Evolutionary conservation across 2,888 invertebrate genomes (phyloP).

Genomic region (Arrhopalites spinosus): DNA sequence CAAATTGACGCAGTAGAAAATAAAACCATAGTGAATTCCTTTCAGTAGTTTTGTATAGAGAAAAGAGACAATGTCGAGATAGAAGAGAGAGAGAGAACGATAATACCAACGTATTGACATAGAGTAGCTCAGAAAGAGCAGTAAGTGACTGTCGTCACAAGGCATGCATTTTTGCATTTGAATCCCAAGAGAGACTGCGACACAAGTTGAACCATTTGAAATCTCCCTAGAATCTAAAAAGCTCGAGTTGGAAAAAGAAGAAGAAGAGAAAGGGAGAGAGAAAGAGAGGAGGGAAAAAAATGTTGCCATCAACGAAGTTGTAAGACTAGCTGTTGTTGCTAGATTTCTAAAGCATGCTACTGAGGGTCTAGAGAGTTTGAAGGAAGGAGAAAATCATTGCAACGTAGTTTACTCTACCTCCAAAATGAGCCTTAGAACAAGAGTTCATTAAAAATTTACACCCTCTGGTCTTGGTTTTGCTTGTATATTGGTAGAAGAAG

Average conservation of each 20-base stretch:
- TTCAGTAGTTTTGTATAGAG: background rate
- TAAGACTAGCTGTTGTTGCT: too few species aligned
- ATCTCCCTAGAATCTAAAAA: conserved; percentile 48
- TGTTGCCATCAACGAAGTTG: too few species aligned
- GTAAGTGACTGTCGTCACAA: conserved; percentile 9
- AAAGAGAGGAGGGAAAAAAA: too few species aligned
- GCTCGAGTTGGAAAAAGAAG: background rate
- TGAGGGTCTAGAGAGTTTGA: background rate
- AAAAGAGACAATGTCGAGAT: too few species aligned
- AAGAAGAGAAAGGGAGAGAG: background rate
- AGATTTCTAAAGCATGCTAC: too few species aligned
- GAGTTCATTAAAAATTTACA: conserved; percentile 15
- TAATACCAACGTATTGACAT: background rate
- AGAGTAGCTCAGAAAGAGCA: background rate
- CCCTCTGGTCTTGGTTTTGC: conserved; percentile 9
- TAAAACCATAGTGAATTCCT: background rate
- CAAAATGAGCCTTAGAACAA: conserved; percentile 5
- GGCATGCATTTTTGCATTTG: conserved; percentile 12
- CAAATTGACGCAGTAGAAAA: conserved; percentile 1
- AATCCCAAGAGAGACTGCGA: conserved; percentile 35
- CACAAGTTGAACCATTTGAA: conserved; percentile 45
- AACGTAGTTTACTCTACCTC: background rate
- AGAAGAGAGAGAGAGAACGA: background rate
- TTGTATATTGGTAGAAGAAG: background rate
- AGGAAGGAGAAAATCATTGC: background rate